These are phyloP conservation scores for Octomys mimax DNA, from an alignment of 2,797 vertebrate genomes.

Conservation along the genomic window DNA sequence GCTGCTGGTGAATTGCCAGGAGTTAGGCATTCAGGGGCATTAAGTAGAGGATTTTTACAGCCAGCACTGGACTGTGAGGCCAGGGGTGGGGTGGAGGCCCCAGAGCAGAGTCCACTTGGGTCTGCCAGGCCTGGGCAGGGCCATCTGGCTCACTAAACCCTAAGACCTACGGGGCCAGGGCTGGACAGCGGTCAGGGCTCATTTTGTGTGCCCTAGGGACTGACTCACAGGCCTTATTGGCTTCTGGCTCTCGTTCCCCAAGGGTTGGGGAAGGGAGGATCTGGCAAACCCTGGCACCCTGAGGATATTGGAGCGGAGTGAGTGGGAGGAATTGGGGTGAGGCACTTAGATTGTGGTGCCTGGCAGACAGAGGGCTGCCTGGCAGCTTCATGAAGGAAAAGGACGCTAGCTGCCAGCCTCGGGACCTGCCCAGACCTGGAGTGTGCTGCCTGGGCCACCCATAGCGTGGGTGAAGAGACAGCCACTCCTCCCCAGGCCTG, in stretches of 20 bases:
- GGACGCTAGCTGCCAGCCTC: background rate
- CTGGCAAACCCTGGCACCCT: background rate
- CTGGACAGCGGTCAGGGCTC: background rate
- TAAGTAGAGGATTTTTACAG: constrained; percentile 42
- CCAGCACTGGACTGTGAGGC: background rate
- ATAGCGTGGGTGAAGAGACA: background rate
- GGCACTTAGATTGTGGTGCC: background rate
- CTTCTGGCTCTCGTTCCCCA: background rate
- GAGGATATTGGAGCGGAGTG: background rate
- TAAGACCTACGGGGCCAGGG: background rate
- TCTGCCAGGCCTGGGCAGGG: background rate
- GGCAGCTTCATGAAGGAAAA: constrained; percentile 32
- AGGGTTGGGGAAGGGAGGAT: background rate
- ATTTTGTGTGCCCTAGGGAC: background rate
- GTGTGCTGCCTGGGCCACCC: background rate
- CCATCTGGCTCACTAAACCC: background rate
- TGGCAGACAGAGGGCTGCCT: constrained; percentile 35
- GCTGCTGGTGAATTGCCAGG: background rate
- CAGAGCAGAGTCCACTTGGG: constrained; percentile 59
- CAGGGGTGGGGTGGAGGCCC: constrained; percentile 19
- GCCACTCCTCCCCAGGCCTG: background rate
- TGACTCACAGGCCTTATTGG: background rate
- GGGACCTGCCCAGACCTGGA: constrained; percentile 72
- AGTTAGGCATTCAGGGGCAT: background rate
- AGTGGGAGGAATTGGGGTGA: constrained; percentile 47